Evolutionary conservation across 2,113 vertebrate species (phyloP).

Genomic region (Damaliscus lunatus): DNA sequence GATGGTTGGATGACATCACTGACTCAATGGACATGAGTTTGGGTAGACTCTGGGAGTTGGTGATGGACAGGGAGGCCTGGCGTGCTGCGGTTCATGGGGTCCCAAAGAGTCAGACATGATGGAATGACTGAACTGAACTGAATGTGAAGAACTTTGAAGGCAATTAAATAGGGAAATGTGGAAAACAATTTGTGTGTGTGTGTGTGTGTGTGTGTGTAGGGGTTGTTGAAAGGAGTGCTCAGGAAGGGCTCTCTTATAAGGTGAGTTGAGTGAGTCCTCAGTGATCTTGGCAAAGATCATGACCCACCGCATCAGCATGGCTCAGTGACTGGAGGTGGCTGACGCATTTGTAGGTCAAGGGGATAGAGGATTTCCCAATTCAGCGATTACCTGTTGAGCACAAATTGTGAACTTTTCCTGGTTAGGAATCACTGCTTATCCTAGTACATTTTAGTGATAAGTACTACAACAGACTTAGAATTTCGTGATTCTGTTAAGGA

Average conservation of each 20-base stretch:
- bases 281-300: background rate
- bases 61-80: background rate
- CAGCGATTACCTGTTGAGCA: background rate
- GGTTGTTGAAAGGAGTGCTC: background rate
- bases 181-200: background rate
- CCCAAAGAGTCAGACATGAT: background rate
- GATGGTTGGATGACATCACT: background rate
- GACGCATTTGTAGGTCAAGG: background rate
- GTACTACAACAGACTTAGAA: background rate
- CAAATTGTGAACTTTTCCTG: background rate
- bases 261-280: background rate
- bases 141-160: background rate
- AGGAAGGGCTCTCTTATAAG: background rate
- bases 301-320: background rate
- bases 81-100: accelerated
- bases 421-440: background rate
- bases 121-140: background rate
- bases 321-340: background rate
- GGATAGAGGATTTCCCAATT: background rate
- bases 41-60: background rate
- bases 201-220: background rate
- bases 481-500: background rate
- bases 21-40: background rate
- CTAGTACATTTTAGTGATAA: background rate
- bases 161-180: background rate